Percentiles rank a stretch among this genome's conserved stretches.
These are phyloP conservation scores for Drosophila micromelanica DNA, from an alignment of 1,140 invertebrate genomes.

Conservation along the genomic window DNA sequence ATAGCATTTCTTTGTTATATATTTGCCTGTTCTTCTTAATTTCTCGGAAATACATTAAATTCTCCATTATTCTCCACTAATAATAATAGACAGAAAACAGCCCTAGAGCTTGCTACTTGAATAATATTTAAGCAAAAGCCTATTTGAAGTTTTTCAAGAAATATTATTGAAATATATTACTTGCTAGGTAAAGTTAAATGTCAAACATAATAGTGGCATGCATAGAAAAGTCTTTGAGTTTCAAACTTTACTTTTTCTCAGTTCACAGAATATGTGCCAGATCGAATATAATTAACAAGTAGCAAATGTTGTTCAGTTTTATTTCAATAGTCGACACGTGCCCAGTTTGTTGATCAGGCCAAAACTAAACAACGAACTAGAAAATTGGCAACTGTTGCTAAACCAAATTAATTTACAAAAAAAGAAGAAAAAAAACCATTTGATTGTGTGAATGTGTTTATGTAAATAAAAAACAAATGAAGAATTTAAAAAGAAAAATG, in stretches of 20 bases:
- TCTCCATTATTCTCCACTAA: too few relatives aligned
- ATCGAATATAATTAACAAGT: slow-evolving; percentile 26
- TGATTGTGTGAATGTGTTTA: slow-evolving; percentile 15
- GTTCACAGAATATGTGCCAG: background rate
- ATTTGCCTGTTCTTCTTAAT: too few relatives aligned
- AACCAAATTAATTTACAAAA: slow-evolving; percentile 73
- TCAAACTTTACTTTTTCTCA: background rate
- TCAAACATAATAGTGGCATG: background rate
- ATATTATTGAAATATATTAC: too few relatives aligned
- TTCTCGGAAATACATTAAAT: too few relatives aligned
- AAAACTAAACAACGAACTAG: slow-evolving; percentile 23
- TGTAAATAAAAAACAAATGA: slow-evolving; percentile 27
- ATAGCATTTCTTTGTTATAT: too few relatives aligned
- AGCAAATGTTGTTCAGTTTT: slow-evolving; percentile 11
- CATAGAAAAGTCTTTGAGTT: background rate
- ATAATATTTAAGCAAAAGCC: too few relatives aligned
- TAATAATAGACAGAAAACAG: too few relatives aligned
- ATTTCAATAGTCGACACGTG: slow-evolving; percentile 17
- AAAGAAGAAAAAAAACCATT: slow-evolving; percentile 50
- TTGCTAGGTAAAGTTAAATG: too few relatives aligned
- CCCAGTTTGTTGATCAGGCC: slow-evolving; percentile 49
- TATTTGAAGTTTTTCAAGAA: too few relatives aligned
- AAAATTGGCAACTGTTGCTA: slow-evolving; percentile 41
- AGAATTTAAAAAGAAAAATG: slow-evolving; percentile 6
- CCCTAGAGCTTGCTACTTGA: too few relatives aligned